Conservation (phyloP, 2,113 vertebrate genomes). For the Rissa tridactyla region DNA sequence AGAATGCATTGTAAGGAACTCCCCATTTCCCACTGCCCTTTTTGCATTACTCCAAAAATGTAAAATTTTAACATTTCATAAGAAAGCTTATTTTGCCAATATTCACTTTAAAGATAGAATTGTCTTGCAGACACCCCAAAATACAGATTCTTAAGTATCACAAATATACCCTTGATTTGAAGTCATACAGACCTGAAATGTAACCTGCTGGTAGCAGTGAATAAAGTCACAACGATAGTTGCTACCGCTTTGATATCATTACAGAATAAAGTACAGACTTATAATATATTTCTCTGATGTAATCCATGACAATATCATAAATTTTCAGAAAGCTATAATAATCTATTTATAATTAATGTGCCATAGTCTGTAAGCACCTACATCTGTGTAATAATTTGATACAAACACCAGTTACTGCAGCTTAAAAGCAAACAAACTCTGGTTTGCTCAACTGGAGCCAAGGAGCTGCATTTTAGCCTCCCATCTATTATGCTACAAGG, state of each 20-base stretch:
- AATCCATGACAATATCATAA: not conserved
- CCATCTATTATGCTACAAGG: not conserved
- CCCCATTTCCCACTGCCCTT: not conserved
- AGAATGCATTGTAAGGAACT: not conserved
- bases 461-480: not conserved
- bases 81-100: not conserved
- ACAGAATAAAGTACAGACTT: not conserved
- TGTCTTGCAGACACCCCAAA: not conserved
- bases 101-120: not conserved
- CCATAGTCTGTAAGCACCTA: not conserved
- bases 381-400: not conserved
- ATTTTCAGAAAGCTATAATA: slow-evolving; percentile 36
- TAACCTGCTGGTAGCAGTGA: not conserved
- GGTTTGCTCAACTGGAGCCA: not conserved
- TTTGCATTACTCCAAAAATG: not conserved
- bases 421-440: not conserved
- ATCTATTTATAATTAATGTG: slow-evolving; percentile 38
- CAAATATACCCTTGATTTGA: not conserved
- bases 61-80: not conserved
- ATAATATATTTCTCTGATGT: not conserved
- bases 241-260: not conserved
- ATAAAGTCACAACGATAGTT: not conserved
- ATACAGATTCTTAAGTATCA: not conserved
- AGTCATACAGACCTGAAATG: not conserved
- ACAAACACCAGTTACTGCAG: not conserved